Evolutionary conservation across 2,113 vertebrate species (phyloP).

Genomic region (Pseudorasbora parva): DNA sequence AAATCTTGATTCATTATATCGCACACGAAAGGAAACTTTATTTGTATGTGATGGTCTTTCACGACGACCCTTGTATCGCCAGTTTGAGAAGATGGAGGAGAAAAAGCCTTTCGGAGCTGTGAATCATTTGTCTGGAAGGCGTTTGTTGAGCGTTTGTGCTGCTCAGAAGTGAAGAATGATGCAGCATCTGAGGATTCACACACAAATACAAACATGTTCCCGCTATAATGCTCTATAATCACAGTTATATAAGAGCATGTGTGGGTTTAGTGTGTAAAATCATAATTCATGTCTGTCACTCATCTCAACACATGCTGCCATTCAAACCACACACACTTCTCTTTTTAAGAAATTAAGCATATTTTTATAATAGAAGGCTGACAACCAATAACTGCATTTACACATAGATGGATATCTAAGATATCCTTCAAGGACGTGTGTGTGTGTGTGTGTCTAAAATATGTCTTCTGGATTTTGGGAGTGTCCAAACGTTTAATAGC

Average conservation of each 20-base stretch:
- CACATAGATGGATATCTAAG: background rate
- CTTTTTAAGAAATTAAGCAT: background rate
- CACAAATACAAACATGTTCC: background rate
- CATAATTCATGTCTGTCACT: constrained; percentile 11
- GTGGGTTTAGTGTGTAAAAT: constrained; percentile 28
- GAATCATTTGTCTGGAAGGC: background rate
- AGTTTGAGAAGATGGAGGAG: background rate
- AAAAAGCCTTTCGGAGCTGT: background rate
- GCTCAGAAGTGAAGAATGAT: background rate
- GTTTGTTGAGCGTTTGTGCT: too few species aligned
- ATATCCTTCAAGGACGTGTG: background rate
- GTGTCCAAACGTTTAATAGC: too few species aligned
- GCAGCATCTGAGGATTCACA: constrained; percentile 4
- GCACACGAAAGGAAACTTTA: background rate
- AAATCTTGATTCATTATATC: too few species aligned
- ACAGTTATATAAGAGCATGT: constrained; percentile 21
- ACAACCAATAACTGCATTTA: background rate
- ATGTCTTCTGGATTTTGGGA: too few species aligned
- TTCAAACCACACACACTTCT: constrained; percentile 1
- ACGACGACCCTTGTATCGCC: background rate
- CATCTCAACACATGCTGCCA: constrained; percentile 10
- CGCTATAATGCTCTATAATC: background rate
- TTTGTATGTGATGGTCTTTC: background rate
- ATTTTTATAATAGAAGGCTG: background rate
- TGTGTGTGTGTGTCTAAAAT: too few species aligned